phyloP scores from a whole-genome alignment of 2,113 vertebrate species.

The Phylloscopus trochiloides region DNA sequence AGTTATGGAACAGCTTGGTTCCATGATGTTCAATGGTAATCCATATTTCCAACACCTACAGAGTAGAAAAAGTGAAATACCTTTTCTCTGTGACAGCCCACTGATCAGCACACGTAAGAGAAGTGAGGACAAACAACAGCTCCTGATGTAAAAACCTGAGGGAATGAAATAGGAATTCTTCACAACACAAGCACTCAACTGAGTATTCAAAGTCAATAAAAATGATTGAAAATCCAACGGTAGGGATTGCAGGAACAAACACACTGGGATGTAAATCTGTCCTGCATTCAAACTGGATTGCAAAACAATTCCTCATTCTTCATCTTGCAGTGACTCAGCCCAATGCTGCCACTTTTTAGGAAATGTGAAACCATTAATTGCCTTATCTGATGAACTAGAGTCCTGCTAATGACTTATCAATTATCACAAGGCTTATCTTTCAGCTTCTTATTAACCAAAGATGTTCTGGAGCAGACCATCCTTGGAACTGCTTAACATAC shows the following conservation, averaged over 20 bases:
- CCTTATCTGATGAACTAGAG: conserved; percentile 73
- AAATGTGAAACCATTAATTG: conserved; percentile 69
- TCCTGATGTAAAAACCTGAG: neutral
- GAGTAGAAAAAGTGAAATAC: neutral
- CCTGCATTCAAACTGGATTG: neutral
- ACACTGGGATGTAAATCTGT: neutral
- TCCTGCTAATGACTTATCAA: conserved; percentile 74
- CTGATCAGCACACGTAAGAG: fast-evolving
- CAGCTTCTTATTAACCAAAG: conserved; percentile 75
- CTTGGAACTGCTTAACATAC: conserved; percentile 19
- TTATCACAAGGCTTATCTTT: conserved; percentile 74
- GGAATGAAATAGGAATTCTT: neutral
- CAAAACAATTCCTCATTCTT: conserved; percentile 4
- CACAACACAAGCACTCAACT: neutral
- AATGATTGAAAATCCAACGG: neutral
- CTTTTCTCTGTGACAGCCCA: neutral
- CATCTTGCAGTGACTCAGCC: neutral
- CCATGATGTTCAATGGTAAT: neutral
- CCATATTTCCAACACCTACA: neutral
- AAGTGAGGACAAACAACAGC: neutral
- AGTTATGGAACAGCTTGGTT: neutral
- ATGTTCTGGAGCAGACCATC: conserved; percentile 50
- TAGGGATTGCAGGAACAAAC: neutral
- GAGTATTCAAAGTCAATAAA: neutral
- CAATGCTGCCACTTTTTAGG: conserved; percentile 12